phyloP scores from a whole-genome alignment of 2,113 vertebrate species.

The Erinaceus europaeus region DNA sequence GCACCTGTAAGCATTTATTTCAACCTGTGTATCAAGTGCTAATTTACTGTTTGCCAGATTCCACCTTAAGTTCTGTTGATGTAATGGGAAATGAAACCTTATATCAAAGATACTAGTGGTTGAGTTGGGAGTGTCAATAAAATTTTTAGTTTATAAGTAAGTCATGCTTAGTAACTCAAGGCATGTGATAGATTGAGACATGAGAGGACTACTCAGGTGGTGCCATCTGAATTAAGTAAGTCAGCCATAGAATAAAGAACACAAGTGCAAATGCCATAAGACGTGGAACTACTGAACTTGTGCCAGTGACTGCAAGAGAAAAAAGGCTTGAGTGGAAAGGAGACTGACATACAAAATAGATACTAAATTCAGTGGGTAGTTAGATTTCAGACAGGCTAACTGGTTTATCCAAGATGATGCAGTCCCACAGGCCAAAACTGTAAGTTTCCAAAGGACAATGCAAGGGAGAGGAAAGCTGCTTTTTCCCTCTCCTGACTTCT shows the following conservation, averaged over 20 bases:
- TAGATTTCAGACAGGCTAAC: neutral
- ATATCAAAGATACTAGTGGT: neutral
- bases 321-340: neutral
- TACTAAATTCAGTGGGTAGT: neutral
- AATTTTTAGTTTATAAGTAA: conserved; percentile 2
- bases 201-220: neutral
- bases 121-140: neutral
- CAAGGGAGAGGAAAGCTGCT: too few relatives aligned
- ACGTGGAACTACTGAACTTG: neutral
- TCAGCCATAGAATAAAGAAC: neutral
- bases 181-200: neutral
- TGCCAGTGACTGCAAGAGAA: neutral
- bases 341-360: too few relatives aligned
- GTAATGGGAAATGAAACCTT: neutral
- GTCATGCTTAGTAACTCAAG: neutral
- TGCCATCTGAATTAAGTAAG: neutral
- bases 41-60: neutral
- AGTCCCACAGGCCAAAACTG: neutral
- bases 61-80: neutral
- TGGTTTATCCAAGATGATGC: neutral
- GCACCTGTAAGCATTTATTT: neutral
- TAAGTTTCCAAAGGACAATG: too few relatives aligned
- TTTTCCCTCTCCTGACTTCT: neutral
- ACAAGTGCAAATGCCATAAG: neutral
- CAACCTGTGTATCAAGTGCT: neutral